A percentile compares a stretch with the other conserved stretches of the same genome.
Conservation (phyloP, 2,797 vertebrate species). For the Crax fasciolata region DNA sequence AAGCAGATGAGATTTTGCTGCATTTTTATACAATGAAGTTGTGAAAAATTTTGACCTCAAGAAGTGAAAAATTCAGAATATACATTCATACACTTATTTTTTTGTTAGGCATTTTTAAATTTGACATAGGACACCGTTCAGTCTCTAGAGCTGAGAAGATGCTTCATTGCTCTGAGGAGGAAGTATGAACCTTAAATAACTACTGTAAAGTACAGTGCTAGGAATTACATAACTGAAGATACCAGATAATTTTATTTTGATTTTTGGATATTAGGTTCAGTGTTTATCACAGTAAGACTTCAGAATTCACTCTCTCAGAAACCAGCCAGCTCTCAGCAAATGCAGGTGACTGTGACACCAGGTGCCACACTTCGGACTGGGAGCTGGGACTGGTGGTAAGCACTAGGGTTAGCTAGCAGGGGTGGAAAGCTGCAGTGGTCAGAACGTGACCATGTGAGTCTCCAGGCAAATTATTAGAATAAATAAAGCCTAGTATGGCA, state of each 20-base stretch:
- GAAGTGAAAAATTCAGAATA: background rate
- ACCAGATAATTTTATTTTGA: background rate
- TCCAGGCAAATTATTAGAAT: background rate
- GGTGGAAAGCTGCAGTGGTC: background rate
- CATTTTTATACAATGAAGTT: background rate
- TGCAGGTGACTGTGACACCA: background rate
- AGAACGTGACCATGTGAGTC: rapidly evolving
- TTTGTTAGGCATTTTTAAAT: background rate
- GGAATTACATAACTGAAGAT: background rate
- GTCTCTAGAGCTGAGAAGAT: background rate
- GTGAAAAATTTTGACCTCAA: background rate
- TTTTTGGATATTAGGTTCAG: background rate
- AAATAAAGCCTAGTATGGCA: background rate
- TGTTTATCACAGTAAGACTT: background rate
- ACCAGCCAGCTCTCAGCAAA: background rate
- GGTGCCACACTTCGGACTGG: background rate
- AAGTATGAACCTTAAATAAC: background rate
- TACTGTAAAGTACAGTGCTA: background rate
- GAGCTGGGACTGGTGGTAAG: background rate
- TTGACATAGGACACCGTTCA: background rate
- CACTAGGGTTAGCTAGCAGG: background rate
- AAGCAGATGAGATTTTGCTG: background rate
- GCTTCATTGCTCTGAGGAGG: background rate
- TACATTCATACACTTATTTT: background rate
- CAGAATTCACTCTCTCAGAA: background rate